Conservation (phyloP, 1,140 invertebrate genomes). For the Saxidomus purpurata region DNA sequence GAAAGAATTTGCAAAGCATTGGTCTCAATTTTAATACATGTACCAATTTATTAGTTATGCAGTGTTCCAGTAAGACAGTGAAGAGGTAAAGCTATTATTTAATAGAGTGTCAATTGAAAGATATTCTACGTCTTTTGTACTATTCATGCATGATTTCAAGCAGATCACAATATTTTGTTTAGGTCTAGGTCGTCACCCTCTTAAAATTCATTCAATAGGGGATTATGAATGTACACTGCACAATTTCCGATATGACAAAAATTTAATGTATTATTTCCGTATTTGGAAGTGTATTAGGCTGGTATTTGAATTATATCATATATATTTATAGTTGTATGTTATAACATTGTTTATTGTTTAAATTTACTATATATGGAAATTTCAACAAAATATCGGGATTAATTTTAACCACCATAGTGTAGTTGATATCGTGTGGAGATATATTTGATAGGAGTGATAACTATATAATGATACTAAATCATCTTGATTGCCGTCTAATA, state of each 20-base stretch:
- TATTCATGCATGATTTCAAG: background rate
- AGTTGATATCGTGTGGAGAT: slow-evolving; percentile 11
- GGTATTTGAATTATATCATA: background rate
- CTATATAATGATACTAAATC: slow-evolving; percentile 9
- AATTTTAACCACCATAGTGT: background rate
- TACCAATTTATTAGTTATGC: too few relatives aligned
- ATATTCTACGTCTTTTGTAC: background rate
- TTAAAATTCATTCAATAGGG: slow-evolving; percentile 1
- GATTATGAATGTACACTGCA: background rate
- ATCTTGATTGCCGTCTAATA: background rate
- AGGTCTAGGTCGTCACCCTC: background rate
- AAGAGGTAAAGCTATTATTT: too few relatives aligned
- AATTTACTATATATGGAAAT: background rate
- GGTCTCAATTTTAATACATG: too few relatives aligned
- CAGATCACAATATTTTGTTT: slow-evolving; percentile 18
- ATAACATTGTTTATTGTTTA: background rate
- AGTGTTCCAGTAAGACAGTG: too few relatives aligned
- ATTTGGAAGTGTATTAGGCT: background rate
- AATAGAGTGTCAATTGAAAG: too few relatives aligned
- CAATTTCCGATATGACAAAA: background rate
- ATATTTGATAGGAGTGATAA: background rate
- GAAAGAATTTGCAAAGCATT: too few relatives aligned
- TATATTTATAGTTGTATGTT: background rate
- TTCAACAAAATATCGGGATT: background rate
- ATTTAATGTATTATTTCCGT: background rate